Base-by-base conservation (phyloP, 2,797 vertebrate species). In the Hemitrygon akajei region DNA sequence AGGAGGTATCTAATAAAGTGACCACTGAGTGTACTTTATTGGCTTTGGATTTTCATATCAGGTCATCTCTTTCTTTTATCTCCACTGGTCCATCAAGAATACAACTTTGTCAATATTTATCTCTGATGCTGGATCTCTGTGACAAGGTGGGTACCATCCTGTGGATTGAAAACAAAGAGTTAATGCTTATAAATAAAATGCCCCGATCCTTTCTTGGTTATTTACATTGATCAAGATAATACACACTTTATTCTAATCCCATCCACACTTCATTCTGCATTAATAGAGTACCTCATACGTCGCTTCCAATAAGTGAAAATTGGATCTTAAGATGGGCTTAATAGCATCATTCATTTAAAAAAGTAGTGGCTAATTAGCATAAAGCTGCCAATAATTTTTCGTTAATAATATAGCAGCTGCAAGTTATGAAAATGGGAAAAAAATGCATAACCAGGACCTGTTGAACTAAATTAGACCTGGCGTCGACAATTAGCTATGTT, bases 301-400 rank as follows among this genome's bases (percentile, higher is more conserved):
- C 86, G 37, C 86, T 89, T 89, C 86, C 60, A 89, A 89, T 69
- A 89, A 89, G 60, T n/a, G 60, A 34, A 89, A 89, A 89, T 89
- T 89, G 37, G 86, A 89, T 69, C 86, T 89, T 69, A 69, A 89
- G 63, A 89, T 66, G 60, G 60, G 20, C 63, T 89, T 89, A 89
- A 89, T 89, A 37, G 60, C 20, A 69, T 89, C 86, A 89, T 89
- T 89, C 86, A 89, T 89, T 69, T 69, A 22, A 34, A 89, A 75
- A 89, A 69, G 66, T 89, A n/a, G 60, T 37, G 63, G 18, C 63
- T 69, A 66, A 66, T 89, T 89, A 89, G 86, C 86, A 69, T 89
- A 89, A 69, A 89, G 86, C 86, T 69, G 63, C 86, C 86, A 69
- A 89, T 89, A 89, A 89, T 69, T 69, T 89, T 37, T 69, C 86